Percentiles rank a stretch among this genome's conserved stretches.
Conservation (phyloP, 2,888 invertebrate genomes). For the Cenopis cana region DNA sequence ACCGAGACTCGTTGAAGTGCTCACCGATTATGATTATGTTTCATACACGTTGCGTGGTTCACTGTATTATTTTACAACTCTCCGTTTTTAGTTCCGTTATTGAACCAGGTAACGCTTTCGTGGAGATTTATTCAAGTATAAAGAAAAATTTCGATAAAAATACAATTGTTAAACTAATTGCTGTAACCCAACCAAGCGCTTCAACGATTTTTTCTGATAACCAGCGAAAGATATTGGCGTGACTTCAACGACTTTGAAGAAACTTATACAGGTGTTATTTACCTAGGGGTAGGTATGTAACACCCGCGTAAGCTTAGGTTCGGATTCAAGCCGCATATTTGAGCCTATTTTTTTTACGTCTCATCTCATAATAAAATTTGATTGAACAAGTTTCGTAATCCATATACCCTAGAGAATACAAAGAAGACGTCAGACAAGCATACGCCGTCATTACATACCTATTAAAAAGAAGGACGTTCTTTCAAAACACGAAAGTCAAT, state of each 20-base stretch:
- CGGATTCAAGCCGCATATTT: too few relatives aligned
- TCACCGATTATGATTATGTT: constrained; percentile 64
- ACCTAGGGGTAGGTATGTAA: too few relatives aligned
- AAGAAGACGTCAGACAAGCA: not conserved
- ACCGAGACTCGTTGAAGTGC: constrained; percentile 56
- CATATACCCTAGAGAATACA: not conserved
- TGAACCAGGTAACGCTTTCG: constrained; percentile 45
- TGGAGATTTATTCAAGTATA: constrained; percentile 47
- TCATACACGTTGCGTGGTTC: constrained; percentile 54
- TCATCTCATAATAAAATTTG: too few relatives aligned
- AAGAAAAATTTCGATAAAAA: constrained; percentile 5
- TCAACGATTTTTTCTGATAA: not conserved
- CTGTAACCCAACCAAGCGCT: not conserved
- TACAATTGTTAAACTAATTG: not conserved
- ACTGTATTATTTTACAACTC: constrained; percentile 55
- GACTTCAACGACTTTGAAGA: too few relatives aligned
- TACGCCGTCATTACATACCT: not conserved
- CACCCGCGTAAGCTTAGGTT: too few relatives aligned
- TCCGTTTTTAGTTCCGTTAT: constrained; percentile 50
- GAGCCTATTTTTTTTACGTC: too few relatives aligned
- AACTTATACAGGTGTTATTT: too few relatives aligned
- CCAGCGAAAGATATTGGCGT: too few relatives aligned
- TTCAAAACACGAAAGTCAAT: not conserved
- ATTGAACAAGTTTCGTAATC: too few relatives aligned
- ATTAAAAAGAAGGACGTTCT: not conserved